Conservation (phyloP, 2,888 invertebrate genomes). For the Omphaloscelis lunosa region DNA sequence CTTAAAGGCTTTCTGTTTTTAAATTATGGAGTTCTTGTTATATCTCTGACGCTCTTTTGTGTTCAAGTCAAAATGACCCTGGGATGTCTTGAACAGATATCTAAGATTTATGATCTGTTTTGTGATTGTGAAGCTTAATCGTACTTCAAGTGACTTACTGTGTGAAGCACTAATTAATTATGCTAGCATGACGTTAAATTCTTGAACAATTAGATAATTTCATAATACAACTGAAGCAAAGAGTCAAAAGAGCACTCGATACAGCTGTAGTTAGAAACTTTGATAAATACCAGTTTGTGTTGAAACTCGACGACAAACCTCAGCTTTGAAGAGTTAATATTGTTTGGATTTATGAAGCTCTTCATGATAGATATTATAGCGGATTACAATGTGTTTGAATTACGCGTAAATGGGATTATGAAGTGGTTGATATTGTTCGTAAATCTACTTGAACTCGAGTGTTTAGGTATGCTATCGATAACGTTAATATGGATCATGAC, state of each 20-base stretch:
- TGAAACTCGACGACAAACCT: slow-evolving; percentile 7
- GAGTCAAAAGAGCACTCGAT: neutral
- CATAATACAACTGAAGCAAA: neutral
- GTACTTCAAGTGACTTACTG: slow-evolving; percentile 28
- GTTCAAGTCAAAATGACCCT: slow-evolving; percentile 40
- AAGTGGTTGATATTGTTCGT: slow-evolving; percentile 15
- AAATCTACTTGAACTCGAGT: slow-evolving; percentile 12
- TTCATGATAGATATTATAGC: neutral
- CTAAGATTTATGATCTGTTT: slow-evolving; percentile 49
- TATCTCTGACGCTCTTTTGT: slow-evolving; percentile 2
- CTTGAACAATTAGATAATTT: neutral
- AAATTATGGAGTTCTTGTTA: slow-evolving; percentile 18
- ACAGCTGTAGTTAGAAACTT: slow-evolving; percentile 22
- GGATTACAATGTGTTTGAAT: slow-evolving; percentile 10
- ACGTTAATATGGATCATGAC: neutral
- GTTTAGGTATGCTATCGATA: neutral
- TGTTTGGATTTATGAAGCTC: neutral
- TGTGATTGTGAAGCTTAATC: slow-evolving; percentile 31
- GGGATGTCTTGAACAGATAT: slow-evolving; percentile 48
- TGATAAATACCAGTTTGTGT: slow-evolving; percentile 13
- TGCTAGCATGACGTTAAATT: neutral
- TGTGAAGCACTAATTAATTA: slow-evolving; percentile 52
- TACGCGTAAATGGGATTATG: neutral
- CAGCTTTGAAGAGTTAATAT: neutral
- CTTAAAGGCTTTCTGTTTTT: slow-evolving; percentile 27